Evolutionary conservation across 1,140 invertebrate species (phyloP).

Genomic region (Scaptomyza montana): DNA sequence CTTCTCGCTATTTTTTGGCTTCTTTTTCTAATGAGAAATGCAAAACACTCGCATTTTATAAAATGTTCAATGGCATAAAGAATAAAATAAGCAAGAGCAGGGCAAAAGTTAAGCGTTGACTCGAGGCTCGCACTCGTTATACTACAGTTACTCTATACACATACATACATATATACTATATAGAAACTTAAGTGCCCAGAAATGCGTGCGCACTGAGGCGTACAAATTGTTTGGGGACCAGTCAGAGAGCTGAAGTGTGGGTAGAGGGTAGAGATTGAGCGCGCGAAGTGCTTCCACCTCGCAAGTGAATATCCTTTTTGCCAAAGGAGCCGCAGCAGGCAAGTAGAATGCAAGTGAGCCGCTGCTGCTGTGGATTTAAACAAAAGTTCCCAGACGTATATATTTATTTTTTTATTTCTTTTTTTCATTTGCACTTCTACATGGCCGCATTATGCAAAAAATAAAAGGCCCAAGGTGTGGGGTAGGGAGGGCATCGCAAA

Average conservation of each 20-base stretch:
- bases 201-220: conserved; percentile 76
- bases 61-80: conserved; percentile 67
- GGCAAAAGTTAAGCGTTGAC: conserved; percentile 63
- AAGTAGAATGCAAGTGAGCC: not conserved
- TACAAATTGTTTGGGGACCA: conserved; percentile 78
- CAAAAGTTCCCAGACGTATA: conserved; percentile 74
- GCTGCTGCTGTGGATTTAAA: conserved; percentile 57
- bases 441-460: conserved; percentile 60
- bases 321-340: not conserved
- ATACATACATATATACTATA: conserved; percentile 38
- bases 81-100: conserved; percentile 29
- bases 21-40: conserved; percentile 72
- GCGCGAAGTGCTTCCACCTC: conserved; percentile 16
- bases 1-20: too few relatives aligned
- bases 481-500: not conserved
- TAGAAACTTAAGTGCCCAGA: conserved; percentile 81
- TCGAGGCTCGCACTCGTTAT: conserved; percentile 29
- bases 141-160: conserved; percentile 4
- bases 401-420: conserved; percentile 54
- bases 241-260: conserved; percentile 7
- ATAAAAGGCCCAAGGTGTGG: conserved; percentile 2
- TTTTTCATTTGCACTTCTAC: conserved; percentile 52
- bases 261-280: conserved; percentile 22
- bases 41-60: conserved; percentile 78
- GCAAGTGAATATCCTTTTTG: conserved; percentile 24